Evolutionary conservation across 2,888 invertebrate species (phyloP).

Genomic region (Taenaris catops): DNA sequence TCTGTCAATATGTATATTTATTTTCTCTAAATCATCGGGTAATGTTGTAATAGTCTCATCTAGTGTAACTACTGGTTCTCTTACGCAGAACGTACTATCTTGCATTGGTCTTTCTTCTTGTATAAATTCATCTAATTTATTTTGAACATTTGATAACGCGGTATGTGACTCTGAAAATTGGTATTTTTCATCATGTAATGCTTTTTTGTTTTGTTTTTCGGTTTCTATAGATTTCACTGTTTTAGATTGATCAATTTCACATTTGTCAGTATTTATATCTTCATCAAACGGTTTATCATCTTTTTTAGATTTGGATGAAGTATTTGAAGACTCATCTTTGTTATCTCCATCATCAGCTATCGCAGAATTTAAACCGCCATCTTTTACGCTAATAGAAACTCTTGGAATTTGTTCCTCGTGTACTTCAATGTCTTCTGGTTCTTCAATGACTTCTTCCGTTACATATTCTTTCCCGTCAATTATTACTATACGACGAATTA

Average conservation of each 20-base stretch:
- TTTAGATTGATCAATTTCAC: slow-evolving; percentile 10
- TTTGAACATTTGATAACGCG: slow-evolving; percentile 32
- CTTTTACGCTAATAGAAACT: slow-evolving; percentile 83
- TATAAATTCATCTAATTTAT: too few species aligned
- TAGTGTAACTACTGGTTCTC: slow-evolving; percentile 27
- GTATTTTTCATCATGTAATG: neutral
- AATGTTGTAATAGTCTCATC: neutral
- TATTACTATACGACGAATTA: slow-evolving; percentile 87
- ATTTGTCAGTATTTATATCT: slow-evolving; percentile 22
- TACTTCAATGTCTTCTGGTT: slow-evolving; percentile 88
- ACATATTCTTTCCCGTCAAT: slow-evolving; percentile 92
- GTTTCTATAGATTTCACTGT: neutral
- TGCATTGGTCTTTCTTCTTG: too few species aligned
- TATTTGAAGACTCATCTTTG: slow-evolving; percentile 32
- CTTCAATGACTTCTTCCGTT: slow-evolving; percentile 90
- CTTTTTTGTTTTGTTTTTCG: neutral
- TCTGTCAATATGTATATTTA: neutral
- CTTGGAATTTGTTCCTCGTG: slow-evolving; percentile 86
- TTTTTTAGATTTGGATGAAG: slow-evolving; percentile 26
- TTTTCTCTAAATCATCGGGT: neutral
- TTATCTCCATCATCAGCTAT: slow-evolving; percentile 43
- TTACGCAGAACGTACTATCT: slow-evolving; percentile 44
- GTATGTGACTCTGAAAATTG: slow-evolving; percentile 1
- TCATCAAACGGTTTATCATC: slow-evolving; percentile 21
- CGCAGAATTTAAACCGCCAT: slow-evolving; percentile 66